Conservation (phyloP, 2,113 vertebrate genomes). For the Siniperca knerii region DNA sequence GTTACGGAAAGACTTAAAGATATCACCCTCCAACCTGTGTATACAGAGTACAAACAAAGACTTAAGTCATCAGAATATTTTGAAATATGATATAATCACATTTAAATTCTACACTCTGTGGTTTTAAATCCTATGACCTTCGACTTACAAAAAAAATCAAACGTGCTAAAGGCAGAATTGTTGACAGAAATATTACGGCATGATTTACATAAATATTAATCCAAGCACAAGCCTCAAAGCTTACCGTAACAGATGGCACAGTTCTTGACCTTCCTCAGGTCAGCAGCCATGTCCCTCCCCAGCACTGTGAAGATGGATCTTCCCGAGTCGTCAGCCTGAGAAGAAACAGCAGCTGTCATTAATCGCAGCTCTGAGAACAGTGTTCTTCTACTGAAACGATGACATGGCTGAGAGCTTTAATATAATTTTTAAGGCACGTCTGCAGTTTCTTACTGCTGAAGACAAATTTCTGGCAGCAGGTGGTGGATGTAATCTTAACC, state of each 20-base stretch:
- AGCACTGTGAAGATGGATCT: slow-evolving; percentile 81
- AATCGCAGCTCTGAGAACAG: neutral
- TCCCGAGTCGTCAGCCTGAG: slow-evolving; percentile 84
- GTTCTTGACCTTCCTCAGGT: slow-evolving; percentile 73
- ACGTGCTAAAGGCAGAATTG: neutral
- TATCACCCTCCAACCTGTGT: too few species aligned
- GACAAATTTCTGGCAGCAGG: neutral
- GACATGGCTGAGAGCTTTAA: too few species aligned
- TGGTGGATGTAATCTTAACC: neutral
- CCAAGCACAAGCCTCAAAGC: neutral
- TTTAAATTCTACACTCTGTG: too few species aligned
- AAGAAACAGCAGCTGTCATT: neutral
- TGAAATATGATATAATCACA: too few species aligned
- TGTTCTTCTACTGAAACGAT: neutral
- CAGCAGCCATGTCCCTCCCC: slow-evolving; percentile 75
- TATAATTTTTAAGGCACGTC: neutral
- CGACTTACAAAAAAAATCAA: neutral
- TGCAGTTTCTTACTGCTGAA: neutral
- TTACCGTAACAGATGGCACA: slow-evolving; percentile 91
- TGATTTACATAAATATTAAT: too few species aligned
- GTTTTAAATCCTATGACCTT: too few species aligned
- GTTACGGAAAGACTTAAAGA: too few species aligned
- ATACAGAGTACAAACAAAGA: too few species aligned
- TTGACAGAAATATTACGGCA: too few species aligned
- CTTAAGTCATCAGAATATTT: too few species aligned